These are phyloP conservation scores for Prunella fulvescens DNA, from an alignment of 2,113 vertebrate species.

Conservation along the genomic window DNA sequence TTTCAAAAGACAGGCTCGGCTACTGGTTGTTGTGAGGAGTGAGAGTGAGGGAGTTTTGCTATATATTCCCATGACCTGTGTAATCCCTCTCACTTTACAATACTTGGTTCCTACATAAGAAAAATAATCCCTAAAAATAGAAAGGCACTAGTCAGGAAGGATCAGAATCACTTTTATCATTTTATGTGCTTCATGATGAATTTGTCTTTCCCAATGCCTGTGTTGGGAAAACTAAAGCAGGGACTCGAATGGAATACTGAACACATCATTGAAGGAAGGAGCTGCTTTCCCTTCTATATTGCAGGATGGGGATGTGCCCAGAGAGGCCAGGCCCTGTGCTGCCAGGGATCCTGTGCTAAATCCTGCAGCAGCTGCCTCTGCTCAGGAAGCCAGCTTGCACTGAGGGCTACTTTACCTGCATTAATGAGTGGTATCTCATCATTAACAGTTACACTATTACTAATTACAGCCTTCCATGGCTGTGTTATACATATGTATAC, in stretches of 20 bases:
- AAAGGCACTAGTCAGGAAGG: background rate
- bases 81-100: background rate
- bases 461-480: background rate
- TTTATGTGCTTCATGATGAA: background rate
- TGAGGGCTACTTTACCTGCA: background rate
- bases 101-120: background rate
- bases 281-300: background rate
- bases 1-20: background rate
- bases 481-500: no score
- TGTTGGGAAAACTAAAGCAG: background rate
- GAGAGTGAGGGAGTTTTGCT: background rate
- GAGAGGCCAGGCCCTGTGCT: accelerated
- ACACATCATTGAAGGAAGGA: background rate
- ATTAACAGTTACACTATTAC: accelerated
- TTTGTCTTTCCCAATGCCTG: background rate
- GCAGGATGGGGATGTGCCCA: accelerated
- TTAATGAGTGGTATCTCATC: background rate
- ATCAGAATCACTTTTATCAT: background rate
- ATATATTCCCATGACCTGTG: background rate
- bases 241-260: accelerated
- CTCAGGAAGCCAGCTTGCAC: accelerated
- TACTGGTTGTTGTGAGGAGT: background rate
- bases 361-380: background rate
- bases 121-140: background rate
- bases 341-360: background rate